Base-by-base conservation (phyloP, 2,113 vertebrate genomes). In the Gasterosteus nipponicus region DNA sequence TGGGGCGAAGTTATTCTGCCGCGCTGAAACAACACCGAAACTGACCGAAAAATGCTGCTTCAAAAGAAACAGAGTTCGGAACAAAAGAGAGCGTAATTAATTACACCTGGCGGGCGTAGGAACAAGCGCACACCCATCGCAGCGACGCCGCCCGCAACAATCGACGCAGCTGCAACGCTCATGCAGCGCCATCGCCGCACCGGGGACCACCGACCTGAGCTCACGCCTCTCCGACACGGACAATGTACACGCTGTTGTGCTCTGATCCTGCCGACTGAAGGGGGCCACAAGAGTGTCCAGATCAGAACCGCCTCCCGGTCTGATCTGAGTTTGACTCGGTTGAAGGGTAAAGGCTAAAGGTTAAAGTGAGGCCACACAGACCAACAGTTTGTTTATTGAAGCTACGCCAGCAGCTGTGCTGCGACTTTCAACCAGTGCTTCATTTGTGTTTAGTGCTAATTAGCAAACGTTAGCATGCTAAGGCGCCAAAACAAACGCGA, bases 1-100 rank as follows among this genome's bases (percentile, higher is more conserved):
- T 86, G 58, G 72, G 80, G 75, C 82, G 83, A 91, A n/a, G n/a
- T n/a, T n/a, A 88, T 90, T 85, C 89, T 89, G 60, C 68, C 3
- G 39, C n/a, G 49, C 9, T 38, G 38, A 31, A 7, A 51, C 19
- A n/a, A 51, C 47, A 38, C 4, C n/a, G n/a, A n/a, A n/a, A n/a
- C n/a, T n/a, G 71, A 29, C 65, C 64, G 26, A n/a, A 19, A 10
- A 38, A 38, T 38, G 35, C 7, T 38, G 35, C 35, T 7, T 38
- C 62, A 29, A 57, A 47, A 9, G 18, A 42, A 39, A 56, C 76
- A 41, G 29, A 54, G 9, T 16, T 54, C 56, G 7, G 62, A 60
- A 81, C 84, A 89, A 87, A 85, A 61, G 69, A 67, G 46, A 8
- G 53, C n/a, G 67, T 39, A 78, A 73, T 53, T 71, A 57, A 73